Conservation (phyloP, 2,797 vertebrate genomes). For the Micropoecilia bifurca region DNA sequence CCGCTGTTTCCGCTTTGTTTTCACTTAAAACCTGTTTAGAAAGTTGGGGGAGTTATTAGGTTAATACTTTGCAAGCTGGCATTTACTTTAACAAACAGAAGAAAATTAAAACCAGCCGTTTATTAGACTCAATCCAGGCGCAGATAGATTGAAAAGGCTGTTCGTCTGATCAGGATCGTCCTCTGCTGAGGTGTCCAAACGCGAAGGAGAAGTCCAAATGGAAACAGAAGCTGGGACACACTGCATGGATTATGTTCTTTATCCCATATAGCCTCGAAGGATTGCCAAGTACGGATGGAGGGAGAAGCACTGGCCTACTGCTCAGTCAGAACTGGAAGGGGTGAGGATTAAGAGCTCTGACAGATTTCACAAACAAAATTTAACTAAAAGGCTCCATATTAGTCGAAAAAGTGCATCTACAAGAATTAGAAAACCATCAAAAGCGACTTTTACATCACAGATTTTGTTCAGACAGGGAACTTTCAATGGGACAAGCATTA, state of each 20-base stretch:
- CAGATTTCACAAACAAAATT: conserved; percentile 13
- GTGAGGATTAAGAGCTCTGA: conserved; percentile 31
- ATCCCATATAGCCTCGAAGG: conserved; percentile 17
- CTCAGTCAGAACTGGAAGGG: conserved; percentile 26
- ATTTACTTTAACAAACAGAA: background rate
- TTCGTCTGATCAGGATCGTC: conserved; percentile 18
- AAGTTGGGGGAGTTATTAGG: background rate
- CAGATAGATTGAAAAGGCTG: background rate
- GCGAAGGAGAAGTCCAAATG: conserved; percentile 11
- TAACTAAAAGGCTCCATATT: background rate
- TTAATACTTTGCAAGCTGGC: background rate
- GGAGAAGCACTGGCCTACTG: conserved; percentile 9
- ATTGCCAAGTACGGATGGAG: conserved; percentile 18
- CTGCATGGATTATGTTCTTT: conserved; percentile 29
- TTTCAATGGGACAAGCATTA: background rate
- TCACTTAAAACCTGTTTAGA: background rate
- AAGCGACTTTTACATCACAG: background rate
- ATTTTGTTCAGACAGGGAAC: background rate
- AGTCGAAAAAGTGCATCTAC: background rate
- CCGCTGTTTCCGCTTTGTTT: background rate
- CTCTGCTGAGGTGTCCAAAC: conserved; percentile 5
- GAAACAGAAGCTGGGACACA: conserved; percentile 15
- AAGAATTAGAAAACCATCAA: background rate
- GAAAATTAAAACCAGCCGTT: background rate
- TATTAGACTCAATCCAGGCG: background rate